These are phyloP conservation scores for Lasioglossum albipes DNA, from an alignment of 1,140 invertebrate species.

Conservation along the genomic window DNA sequence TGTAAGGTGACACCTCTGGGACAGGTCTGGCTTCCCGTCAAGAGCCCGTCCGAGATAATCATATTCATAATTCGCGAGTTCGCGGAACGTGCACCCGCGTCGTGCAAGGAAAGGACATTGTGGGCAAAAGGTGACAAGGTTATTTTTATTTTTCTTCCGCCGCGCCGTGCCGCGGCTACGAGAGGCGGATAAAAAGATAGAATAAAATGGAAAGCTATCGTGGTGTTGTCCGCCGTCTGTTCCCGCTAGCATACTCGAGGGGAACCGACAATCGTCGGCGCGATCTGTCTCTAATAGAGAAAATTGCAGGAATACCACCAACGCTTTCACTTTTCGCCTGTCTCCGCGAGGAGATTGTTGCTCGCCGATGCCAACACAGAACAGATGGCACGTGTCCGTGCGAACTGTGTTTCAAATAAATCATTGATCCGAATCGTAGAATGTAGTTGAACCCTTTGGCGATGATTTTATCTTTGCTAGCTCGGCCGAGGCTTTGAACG, in stretches of 20 bases:
- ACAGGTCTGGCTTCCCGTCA: slow-evolving; percentile 73
- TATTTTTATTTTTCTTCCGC: slow-evolving; percentile 12
- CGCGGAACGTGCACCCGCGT: slow-evolving; percentile 67
- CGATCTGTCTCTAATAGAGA: background rate
- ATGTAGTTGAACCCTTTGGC: background rate
- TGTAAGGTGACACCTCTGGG: slow-evolving; percentile 76
- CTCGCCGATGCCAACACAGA: background rate
- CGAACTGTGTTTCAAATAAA: background rate
- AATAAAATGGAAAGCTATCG: no score
- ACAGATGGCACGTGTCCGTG: background rate
- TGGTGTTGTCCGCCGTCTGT: no score
- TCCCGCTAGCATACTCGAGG: no score
- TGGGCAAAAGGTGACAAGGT: slow-evolving; percentile 37
- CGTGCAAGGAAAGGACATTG: slow-evolving; percentile 37
- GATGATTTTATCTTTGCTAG: background rate
- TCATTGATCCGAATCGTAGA: background rate
- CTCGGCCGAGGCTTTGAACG: no score
- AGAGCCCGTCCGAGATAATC: slow-evolving; percentile 75
- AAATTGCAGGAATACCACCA: background rate
- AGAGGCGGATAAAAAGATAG: no score
- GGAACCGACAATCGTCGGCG: background rate
- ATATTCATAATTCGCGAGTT: slow-evolving; percentile 77
- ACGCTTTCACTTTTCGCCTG: background rate
- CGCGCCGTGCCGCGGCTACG: no score
- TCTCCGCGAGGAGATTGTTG: background rate